Evolutionary conservation across 2,113 vertebrate species (phyloP), one percentile per base, ranked within the genome.

Genomic region (Pyxicephalus adspersus): DNA sequence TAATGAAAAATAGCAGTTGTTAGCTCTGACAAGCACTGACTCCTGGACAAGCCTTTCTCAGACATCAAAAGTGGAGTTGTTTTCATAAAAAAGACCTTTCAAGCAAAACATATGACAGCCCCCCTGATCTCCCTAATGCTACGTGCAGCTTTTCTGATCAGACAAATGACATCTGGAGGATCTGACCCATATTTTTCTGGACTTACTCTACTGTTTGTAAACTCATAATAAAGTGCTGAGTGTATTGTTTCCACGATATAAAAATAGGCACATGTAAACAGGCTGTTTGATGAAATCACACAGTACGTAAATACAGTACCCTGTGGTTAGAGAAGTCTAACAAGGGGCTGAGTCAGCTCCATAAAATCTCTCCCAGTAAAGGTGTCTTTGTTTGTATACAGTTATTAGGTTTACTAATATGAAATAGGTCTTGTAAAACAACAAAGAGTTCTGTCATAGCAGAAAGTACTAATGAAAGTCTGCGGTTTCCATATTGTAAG

Each of bases 331-430:
- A 57, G 70, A 54, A n/a, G 25, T 31, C 50, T 72, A 50, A n/a
- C 13, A 72, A 72, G 68, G 16, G 19, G 57, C 61, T 77, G 25
- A 57, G 28, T 67, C 64, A 51, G 26, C 50, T 45, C 20, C 22
- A 66, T 67, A 78, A 55, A 78, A 31, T 20, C 9, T 58, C 64
- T 67, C 64, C n/a, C 4, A 68, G 64, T 38, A 78, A 78, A 78
- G 31, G 64, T 57, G 52, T 23, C 76, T 66, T 66, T 78, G 76
- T 78, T 68, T 55, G 28, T 78, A 57, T 57, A 38, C 22, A 78
- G 64, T 6, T 23, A n/a, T 66, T 64, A 22, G 28, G 22, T 61
- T 34, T 28, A 77, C 17, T 13, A 50, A 29, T 20, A 25, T 52
- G 22, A 70, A 51, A 70, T 15, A 52, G 22, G 18, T 71, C 68